Percentiles rank a stretch among this genome's conserved stretches.
Conservation (phyloP, 37 sponge, comb jelly and placozoan genomes). For the Haliclona indistincta region DNA sequence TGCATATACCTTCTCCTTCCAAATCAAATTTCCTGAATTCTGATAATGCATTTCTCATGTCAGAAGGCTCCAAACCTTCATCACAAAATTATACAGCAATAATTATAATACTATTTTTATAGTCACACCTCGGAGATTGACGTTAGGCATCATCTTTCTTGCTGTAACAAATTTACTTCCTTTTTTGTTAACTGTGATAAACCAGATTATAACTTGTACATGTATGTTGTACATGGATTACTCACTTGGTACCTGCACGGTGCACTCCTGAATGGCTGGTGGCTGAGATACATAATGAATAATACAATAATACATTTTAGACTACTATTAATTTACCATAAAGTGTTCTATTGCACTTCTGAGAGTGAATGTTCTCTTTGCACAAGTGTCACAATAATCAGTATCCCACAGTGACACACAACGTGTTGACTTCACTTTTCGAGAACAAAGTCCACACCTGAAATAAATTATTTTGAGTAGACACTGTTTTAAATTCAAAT, state of each 20-base stretch:
- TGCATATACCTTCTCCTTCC: conserved; percentile 44
- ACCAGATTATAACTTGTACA: background rate
- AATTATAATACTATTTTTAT: background rate
- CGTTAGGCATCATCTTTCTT: conserved; percentile 47
- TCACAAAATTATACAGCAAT: background rate
- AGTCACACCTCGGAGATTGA: conserved; percentile 63
- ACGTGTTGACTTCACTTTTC: conserved; percentile 35
- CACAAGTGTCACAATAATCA: conserved; percentile 58
- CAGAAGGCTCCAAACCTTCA: conserved; percentile 56
- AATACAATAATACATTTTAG: background rate
- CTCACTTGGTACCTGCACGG: conserved; percentile 55
- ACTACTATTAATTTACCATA: conserved; percentile 24
- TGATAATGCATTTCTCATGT: conserved; percentile 48
- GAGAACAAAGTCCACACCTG: conserved; percentile 57
- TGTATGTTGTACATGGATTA: background rate
- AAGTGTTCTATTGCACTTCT: conserved; percentile 76
- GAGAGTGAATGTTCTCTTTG: conserved; percentile 44
- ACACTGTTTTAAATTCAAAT: too few relatives aligned
- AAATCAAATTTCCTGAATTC: conserved; percentile 68
- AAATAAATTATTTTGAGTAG: too few relatives aligned
- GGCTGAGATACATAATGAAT: background rate
- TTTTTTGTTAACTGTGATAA: conserved; percentile 36
- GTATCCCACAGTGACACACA: conserved; percentile 31
- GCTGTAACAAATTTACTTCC: conserved; percentile 45
- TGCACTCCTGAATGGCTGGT: conserved; percentile 53